Conservation (phyloP, 2,888 invertebrate genomes). For the Lasioglossum pauxillum region DNA sequence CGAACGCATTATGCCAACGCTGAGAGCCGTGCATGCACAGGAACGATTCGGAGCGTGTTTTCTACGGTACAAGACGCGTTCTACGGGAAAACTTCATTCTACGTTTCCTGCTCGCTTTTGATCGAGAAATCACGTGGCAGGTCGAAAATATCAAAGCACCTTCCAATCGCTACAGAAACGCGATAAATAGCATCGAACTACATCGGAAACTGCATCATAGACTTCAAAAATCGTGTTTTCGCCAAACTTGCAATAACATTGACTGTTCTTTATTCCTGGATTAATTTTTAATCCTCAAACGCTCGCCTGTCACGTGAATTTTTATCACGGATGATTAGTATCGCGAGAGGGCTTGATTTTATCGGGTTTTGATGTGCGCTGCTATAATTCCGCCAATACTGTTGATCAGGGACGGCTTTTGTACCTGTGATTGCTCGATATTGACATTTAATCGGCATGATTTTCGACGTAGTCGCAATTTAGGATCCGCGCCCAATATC, state of each 20-base stretch:
- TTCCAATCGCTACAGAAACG: background rate
- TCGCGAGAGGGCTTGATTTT: conserved; percentile 1
- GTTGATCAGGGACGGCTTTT: conserved; percentile 15
- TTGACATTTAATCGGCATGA: conserved; percentile 13
- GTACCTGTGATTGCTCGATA: conserved; percentile 8
- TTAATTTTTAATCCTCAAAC: background rate
- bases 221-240: background rate
- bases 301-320: background rate
- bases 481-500: background rate
- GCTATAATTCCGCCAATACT: conserved; percentile 12
- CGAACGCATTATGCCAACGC: background rate
- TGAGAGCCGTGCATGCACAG: background rate
- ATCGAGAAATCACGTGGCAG: background rate
- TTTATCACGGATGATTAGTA: background rate
- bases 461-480: conserved; percentile 9
- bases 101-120: background rate
- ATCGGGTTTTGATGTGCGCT: background rate
- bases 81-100: background rate
- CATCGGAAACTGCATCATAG: background rate
- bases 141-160: background rate
- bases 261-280: background rate
- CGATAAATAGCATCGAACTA: background rate
- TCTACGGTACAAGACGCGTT: background rate
- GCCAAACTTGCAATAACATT: background rate
- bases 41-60: background rate